Evolutionary conservation across 2,888 invertebrate genomes (phyloP).

Genomic region (Phortica magna): DNA sequence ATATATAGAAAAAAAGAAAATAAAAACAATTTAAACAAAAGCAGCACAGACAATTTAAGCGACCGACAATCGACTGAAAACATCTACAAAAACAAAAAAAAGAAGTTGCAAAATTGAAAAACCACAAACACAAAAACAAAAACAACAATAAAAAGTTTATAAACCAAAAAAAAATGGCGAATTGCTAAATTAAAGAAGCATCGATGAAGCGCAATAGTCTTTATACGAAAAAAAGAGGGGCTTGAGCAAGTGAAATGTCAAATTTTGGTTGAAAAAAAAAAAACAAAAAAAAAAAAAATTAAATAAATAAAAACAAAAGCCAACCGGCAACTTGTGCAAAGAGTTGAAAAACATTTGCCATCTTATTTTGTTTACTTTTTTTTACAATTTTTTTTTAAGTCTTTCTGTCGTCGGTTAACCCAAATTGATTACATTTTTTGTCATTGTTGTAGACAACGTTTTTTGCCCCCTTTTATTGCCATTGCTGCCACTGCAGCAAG

Average conservation of each 20-base stretch:
- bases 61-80: constrained; percentile 21
- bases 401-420: constrained; percentile 32
- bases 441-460: constrained; percentile 37
- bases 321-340: constrained; percentile 37
- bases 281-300: constrained; percentile 8
- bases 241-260: constrained; percentile 30
- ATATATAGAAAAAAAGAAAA: constrained; percentile 16
- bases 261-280: constrained; percentile 14
- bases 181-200: constrained; percentile 14
- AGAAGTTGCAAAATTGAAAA: constrained; percentile 25
- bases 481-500: constrained; percentile 34
- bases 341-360: background rate
- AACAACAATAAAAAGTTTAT: background rate
- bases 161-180: background rate
- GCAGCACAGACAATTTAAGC: constrained; percentile 23
- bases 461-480: constrained; percentile 36
- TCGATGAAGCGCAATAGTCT: background rate
- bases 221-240: background rate
- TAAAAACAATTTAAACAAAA: constrained; percentile 23
- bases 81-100: constrained; percentile 18
- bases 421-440: constrained; percentile 35
- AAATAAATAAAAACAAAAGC: constrained; percentile 5
- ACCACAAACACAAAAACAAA: background rate
- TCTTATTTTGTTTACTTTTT: constrained; percentile 2
- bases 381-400: constrained; percentile 37